Percentiles rank a stretch among this genome's conserved stretches.
phyloP scores from a whole-genome alignment of 2,113 vertebrate species.

The Chascanopsetta lugubris region DNA sequence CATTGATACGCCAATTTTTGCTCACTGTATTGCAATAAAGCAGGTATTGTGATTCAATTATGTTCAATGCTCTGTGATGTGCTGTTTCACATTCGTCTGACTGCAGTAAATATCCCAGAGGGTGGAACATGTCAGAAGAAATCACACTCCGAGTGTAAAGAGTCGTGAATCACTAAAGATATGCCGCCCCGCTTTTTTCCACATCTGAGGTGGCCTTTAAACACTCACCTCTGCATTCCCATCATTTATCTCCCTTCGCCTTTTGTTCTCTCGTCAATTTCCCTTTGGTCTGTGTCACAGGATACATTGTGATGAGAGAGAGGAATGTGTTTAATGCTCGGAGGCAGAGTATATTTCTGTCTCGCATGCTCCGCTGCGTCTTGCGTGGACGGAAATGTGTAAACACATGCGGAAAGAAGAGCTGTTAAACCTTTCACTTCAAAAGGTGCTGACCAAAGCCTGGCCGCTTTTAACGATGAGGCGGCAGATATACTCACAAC shows the following conservation, averaged over 20 bases:
- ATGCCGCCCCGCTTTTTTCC: conserved; percentile 6
- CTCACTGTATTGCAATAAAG: conserved; percentile 10
- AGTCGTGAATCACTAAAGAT: conserved; percentile 36
- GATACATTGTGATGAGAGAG: conserved; percentile 3
- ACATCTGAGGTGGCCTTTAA: conserved; percentile 22
- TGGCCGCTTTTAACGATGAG: not conserved
- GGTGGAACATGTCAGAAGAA: conserved; percentile 44
- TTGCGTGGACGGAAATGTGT: conserved; percentile 11
- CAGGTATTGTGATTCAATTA: conserved; percentile 15
- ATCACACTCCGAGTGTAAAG: conserved; percentile 25
- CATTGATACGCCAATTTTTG: conserved; percentile 17
- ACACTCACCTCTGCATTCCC: conserved; percentile 29
- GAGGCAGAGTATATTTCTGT: conserved; percentile 41
- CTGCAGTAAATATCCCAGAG: conserved; percentile 33
- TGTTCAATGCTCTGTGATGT: conserved; percentile 9
- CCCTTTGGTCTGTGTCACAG: conserved; percentile 30
- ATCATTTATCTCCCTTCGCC: not conserved
- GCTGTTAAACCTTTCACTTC: not conserved
- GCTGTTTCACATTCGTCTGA: conserved; percentile 41
- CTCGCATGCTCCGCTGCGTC: conserved; percentile 30
- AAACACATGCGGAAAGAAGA: conserved; percentile 12
- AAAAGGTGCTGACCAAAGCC: not conserved
- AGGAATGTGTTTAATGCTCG: conserved; percentile 22
- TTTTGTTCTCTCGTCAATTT: conserved; percentile 32
- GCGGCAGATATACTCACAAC: not conserved